Base-by-base conservation (phyloP, 2,888 invertebrate genomes). In the Ypsolopha sequella region DNA sequence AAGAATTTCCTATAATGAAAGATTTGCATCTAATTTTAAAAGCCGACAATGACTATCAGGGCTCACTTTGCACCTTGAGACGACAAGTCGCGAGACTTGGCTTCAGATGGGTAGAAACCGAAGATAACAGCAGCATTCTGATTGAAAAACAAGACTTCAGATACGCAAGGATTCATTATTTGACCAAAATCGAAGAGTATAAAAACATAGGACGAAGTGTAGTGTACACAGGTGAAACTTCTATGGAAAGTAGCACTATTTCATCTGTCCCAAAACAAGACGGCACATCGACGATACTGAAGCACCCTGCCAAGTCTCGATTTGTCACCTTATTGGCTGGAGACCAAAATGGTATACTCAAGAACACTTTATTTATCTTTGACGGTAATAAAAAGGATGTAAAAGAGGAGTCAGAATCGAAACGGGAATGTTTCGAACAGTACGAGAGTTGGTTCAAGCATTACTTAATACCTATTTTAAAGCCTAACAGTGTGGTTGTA, bases 71-170 rank as follows among this genome's bases (percentile, higher is more conserved):
- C 53, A 64, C 65, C 6, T 54, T 66, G 47, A 53, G 66, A 51
- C 56, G 63, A 41, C 63, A 64, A 48, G 62, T 66, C 1, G 56
- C 58, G 4, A 66, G 60, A 48, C 55, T 66, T 38, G 66, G 65
- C 14, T 65, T 66, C 51, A 63, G 61, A 57, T 64, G 66, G 66
- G 60, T 63, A 51, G 65, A 62, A 35, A 65, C 62, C 51, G 63
- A 62, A n/a, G 63, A 65, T 45, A 63, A 59, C 41, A 65, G 60
- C 41, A 63, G 61, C 48, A 60, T 66, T 48, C 51, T 65, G 13
- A 57, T 66, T 44, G 65, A 65, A 34, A 66, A 64, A 60, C 66
- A 66, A 52, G 65, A 65, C 36, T 53, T 58, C 33, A 56, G 65
- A 54, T 66, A 58, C 43, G 53, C 58, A 8, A 61, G 66, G 48